Evolutionary conservation across 2,888 invertebrate species (phyloP).

Genomic region (Nomada lathburiana): DNA sequence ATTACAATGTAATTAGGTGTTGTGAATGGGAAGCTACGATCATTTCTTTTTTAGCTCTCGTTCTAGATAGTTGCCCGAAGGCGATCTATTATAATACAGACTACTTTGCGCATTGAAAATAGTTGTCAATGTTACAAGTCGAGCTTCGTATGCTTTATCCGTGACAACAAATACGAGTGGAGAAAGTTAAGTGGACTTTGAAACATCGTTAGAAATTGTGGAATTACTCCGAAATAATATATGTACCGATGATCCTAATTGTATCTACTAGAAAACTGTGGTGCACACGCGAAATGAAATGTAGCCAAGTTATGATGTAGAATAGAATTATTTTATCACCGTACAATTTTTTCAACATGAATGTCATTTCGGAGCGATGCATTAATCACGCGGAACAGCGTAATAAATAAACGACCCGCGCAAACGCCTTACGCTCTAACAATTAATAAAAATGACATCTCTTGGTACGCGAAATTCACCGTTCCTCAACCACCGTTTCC

Average conservation of each 20-base stretch:
- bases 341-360: neutral
- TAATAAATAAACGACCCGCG: conserved; percentile 5
- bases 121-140: no score
- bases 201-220: no score
- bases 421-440: neutral
- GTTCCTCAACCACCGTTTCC: neutral
- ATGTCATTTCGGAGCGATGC: neutral
- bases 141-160: no score
- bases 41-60: neutral
- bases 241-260: neutral
- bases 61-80: no score
- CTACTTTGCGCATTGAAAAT: no score
- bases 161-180: no score
- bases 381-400: conserved; percentile 12
- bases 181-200: no score
- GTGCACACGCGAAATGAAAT: neutral
- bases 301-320: neutral
- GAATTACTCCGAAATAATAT: neutral
- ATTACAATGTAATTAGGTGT: conserved; percentile 15
- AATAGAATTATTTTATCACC: neutral
- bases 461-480: neutral
- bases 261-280: neutral
- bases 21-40: neutral
- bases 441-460: conserved; percentile 14
- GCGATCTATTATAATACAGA: no score